phyloP scores from a whole-genome alignment of 2,797 vertebrate genomes.

The Thamnophis elegans region DNA sequence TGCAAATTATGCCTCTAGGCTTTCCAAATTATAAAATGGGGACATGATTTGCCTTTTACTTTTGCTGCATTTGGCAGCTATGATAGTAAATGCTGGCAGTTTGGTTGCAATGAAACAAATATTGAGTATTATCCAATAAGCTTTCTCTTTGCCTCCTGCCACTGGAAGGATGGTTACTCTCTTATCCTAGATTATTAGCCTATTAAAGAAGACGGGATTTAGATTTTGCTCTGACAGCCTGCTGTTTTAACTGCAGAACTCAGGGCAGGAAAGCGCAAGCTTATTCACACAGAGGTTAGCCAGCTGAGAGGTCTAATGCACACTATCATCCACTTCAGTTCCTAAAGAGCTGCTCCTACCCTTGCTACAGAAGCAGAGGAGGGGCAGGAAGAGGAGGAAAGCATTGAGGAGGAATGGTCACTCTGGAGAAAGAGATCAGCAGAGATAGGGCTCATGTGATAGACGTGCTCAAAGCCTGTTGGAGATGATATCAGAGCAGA shows the following conservation, averaged over 20 bases:
- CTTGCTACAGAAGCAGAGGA: slow-evolving; percentile 85
- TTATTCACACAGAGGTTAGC: slow-evolving; percentile 28
- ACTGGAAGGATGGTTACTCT: slow-evolving; percentile 29
- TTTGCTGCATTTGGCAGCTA: not conserved
- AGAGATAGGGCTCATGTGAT: slow-evolving; percentile 82
- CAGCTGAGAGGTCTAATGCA: slow-evolving; percentile 32
- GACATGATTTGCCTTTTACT: not conserved
- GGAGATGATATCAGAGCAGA: slow-evolving; percentile 84
- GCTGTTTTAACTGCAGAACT: slow-evolving; percentile 11
- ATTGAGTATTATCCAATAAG: not conserved
- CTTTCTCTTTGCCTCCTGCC: slow-evolving; percentile 48
- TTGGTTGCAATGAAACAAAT: not conserved
- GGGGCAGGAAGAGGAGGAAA: slow-evolving; percentile 79
- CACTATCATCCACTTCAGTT: slow-evolving; percentile 34
- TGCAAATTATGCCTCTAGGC: not conserved
- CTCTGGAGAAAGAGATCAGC: slow-evolving; percentile 84
- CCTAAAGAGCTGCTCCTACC: slow-evolving; percentile 77
- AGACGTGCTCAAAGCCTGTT: slow-evolving; percentile 86
- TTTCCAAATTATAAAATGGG: not conserved
- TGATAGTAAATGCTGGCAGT: not conserved
- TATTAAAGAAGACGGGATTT: slow-evolving; percentile 23
- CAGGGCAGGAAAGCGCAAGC: slow-evolving; percentile 28
- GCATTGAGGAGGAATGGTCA: slow-evolving; percentile 77
- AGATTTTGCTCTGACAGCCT: slow-evolving; percentile 5
- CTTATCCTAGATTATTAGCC: slow-evolving; percentile 18